Percentiles rank a stretch among this genome's conserved stretches.
Evolutionary conservation across 2,797 vertebrate genomes (phyloP).

Genomic region (Carcharodon carcharias): DNA sequence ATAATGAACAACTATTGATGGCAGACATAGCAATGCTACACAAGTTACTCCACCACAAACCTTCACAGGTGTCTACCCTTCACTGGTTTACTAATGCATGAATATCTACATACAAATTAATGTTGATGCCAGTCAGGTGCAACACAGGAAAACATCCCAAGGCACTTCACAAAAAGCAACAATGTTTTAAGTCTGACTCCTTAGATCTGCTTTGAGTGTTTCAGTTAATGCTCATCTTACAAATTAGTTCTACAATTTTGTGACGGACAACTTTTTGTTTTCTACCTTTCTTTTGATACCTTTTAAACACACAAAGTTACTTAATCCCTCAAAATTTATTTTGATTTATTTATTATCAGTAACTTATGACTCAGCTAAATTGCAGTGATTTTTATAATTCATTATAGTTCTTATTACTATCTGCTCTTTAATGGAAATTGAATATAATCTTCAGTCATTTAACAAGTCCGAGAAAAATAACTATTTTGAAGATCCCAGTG

Average conservation of each 20-base stretch:
- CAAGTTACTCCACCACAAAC: not conserved
- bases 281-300: not conserved
- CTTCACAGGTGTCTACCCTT: not conserved
- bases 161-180: not conserved
- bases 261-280: not conserved
- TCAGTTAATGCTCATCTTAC: not conserved
- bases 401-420: not conserved
- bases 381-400: not conserved
- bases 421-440: constrained; percentile 43
- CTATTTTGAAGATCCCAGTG: not conserved
- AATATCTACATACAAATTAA: not conserved
- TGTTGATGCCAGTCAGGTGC: not conserved
- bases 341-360: not conserved
- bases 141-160: constrained; percentile 3
- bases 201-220: not conserved
- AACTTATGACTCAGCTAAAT: not conserved
- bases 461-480: not conserved
- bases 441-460: not conserved
- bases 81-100: not conserved
- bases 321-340: not conserved
- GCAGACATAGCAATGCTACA: not conserved
- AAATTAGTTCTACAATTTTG: not conserved
- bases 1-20: not conserved
- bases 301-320: not conserved
- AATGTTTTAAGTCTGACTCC: not conserved